These are phyloP conservation scores for Orchesella flavescens DNA, from an alignment of 2,888 invertebrate genomes.

Conservation along the genomic window DNA sequence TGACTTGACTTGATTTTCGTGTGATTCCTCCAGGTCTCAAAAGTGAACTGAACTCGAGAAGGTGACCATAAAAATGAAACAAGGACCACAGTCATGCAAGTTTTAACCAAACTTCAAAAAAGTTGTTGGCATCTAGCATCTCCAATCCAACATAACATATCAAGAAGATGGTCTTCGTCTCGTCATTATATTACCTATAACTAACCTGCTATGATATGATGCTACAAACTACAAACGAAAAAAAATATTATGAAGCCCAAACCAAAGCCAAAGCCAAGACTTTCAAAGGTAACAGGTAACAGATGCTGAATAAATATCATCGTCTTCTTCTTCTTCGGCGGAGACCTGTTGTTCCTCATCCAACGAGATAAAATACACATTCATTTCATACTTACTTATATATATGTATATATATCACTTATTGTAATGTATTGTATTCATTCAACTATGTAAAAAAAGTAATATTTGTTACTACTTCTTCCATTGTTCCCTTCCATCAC, in stretches of 20 bases:
- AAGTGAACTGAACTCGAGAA: conserved; percentile 59
- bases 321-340: conserved; percentile 2
- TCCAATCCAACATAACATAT: not conserved
- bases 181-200: conserved; percentile 50
- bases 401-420: too few relatives aligned
- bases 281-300: conserved; percentile 53
- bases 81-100: conserved; percentile 54
- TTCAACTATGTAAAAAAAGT: conserved; percentile 9
- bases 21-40: conserved; percentile 61
- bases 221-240: conserved; percentile 59
- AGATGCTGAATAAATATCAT: conserved; percentile 31
- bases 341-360: conserved; percentile 47
- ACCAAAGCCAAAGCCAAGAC: conserved; percentile 1
- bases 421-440: not conserved
- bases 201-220: too few relatives aligned
- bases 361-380: conserved; percentile 30
- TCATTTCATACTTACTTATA: not conserved
- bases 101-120: conserved; percentile 41
- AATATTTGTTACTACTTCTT: conserved; percentile 27
- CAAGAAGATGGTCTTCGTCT: conserved; percentile 32
- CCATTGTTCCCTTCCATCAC: conserved; percentile 1
- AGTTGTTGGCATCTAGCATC: conserved; percentile 42
- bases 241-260: conserved; percentile 33
- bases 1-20: not conserved
- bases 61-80: conserved; percentile 61